Percentiles rank a stretch among this genome's conserved stretches.
Evolutionary conservation across 2,888 invertebrate genomes (phyloP).

Genomic region (Erpobdella octoculata): DNA sequence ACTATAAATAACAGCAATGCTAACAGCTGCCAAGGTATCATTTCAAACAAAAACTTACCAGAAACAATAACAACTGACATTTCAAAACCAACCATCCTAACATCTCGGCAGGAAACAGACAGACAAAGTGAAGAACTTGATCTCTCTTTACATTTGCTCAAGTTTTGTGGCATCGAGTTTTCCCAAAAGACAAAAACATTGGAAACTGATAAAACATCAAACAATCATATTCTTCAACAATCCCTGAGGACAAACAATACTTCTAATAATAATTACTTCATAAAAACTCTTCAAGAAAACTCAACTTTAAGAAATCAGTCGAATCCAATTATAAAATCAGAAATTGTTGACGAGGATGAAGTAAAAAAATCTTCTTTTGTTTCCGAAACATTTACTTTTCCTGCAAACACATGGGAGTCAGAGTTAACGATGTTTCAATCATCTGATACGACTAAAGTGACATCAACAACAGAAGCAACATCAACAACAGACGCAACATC

Average conservation of each 20-base stretch:
- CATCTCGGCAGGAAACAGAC: not conserved
- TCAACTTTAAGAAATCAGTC: not conserved
- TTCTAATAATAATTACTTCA: not conserved
- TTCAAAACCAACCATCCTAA: not conserved
- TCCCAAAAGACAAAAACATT: not conserved
- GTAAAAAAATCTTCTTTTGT: not conserved
- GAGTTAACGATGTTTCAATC: too few relatives aligned
- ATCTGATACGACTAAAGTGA: too few relatives aligned
- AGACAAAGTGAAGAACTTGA: not conserved
- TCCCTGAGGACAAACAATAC: not conserved
- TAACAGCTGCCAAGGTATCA: not conserved
- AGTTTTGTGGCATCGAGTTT: constrained; percentile 20
- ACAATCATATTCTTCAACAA: too few relatives aligned
- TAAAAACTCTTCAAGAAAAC: not conserved
- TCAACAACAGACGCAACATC: too few relatives aligned
- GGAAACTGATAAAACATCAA: not conserved
- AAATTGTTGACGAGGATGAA: not conserved
- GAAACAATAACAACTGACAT: not conserved
- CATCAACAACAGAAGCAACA: too few relatives aligned
- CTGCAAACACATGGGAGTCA: too few relatives aligned
- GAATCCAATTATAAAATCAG: not conserved
- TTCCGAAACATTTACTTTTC: too few relatives aligned
- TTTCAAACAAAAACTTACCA: not conserved
- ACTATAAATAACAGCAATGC: not conserved
- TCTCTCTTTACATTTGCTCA: constrained; percentile 9